These are phyloP conservation scores for Catagonus wagneri DNA, from an alignment of 2,113 vertebrate species.

Conservation along the genomic window DNA sequence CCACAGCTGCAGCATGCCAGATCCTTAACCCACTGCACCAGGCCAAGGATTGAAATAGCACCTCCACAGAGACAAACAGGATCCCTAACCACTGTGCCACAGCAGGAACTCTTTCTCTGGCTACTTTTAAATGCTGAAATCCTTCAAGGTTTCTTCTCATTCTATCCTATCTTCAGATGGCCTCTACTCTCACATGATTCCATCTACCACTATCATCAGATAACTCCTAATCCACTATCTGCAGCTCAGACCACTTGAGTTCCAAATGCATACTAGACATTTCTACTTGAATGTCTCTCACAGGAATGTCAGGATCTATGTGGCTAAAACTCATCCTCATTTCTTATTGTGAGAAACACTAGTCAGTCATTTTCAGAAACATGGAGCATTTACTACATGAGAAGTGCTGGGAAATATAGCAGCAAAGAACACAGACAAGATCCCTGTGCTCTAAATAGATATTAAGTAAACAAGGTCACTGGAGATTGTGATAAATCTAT, in stretches of 20 bases:
- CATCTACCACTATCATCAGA: background rate
- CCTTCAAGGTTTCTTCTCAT: slow-evolving; percentile 18
- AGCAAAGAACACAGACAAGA: slow-evolving; percentile 25
- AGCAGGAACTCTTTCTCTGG: background rate
- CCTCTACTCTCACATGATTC: background rate
- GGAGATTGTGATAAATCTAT: background rate
- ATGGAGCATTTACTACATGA: background rate
- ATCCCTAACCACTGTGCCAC: no score
- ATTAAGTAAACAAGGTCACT: background rate
- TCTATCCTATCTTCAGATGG: background rate
- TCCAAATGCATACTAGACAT: background rate
- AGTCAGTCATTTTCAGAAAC: background rate
- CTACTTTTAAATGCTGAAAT: background rate
- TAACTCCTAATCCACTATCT: background rate
- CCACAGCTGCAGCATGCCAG: no score
- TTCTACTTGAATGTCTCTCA: background rate
- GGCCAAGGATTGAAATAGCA: no score
- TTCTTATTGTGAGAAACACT: slow-evolving; percentile 4
- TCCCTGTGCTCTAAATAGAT: background rate
- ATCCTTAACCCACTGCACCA: no score
- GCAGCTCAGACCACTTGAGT: background rate
- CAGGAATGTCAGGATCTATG: background rate
- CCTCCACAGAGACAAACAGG: no score
- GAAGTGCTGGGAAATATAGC: background rate
- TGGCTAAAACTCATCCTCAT: slow-evolving; percentile 15